Evolutionary conservation across 1,140 invertebrate genomes (phyloP).

Genomic region (Lordiphosa stackelbergi): DNA sequence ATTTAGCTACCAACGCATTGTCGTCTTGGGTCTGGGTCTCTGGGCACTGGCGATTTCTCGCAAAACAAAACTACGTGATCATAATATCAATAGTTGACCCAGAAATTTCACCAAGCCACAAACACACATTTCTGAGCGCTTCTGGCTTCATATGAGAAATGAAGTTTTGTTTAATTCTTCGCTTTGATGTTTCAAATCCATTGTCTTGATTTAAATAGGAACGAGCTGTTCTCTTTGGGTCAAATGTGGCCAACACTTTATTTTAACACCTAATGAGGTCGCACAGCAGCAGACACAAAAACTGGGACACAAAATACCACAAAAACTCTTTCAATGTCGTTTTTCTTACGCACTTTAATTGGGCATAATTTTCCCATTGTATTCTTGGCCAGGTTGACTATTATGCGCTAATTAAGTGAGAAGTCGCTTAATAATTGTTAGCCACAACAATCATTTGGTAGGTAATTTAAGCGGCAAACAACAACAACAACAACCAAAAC

Average conservation of each 20-base stretch:
- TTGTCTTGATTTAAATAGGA: too few species aligned
- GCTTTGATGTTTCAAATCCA: too few species aligned
- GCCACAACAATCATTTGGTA: conserved; percentile 9
- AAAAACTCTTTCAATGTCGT: conserved; percentile 41
- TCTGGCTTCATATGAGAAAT: conserved; percentile 17
- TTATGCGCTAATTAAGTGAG: conserved; percentile 61
- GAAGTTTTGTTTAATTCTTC: too few species aligned
- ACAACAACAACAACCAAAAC: conserved; percentile 4
- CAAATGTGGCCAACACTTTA: too few species aligned
- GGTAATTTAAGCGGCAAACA: conserved; percentile 22
- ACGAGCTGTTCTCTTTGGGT: too few species aligned
- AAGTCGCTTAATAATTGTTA: conserved; percentile 41
- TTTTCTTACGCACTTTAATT: conserved; percentile 54
- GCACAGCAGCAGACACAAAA: conserved; percentile 1
- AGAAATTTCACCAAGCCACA: conserved; percentile 44
- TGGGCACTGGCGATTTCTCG: conserved; percentile 55
- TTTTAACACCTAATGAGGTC: too few species aligned
- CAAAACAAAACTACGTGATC: conserved; percentile 60
- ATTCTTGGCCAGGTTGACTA: conserved; percentile 32
- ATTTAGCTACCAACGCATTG: conserved; percentile 6
- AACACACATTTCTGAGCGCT: conserved; percentile 7
- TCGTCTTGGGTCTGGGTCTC: conserved; percentile 4
- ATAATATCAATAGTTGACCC: conserved; percentile 72
- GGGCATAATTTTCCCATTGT: conserved; percentile 65
- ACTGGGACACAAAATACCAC: conserved; percentile 5